Evolutionary conservation across 2,888 invertebrate species (phyloP).

Genomic region (Drepanosiphum platanoidis): DNA sequence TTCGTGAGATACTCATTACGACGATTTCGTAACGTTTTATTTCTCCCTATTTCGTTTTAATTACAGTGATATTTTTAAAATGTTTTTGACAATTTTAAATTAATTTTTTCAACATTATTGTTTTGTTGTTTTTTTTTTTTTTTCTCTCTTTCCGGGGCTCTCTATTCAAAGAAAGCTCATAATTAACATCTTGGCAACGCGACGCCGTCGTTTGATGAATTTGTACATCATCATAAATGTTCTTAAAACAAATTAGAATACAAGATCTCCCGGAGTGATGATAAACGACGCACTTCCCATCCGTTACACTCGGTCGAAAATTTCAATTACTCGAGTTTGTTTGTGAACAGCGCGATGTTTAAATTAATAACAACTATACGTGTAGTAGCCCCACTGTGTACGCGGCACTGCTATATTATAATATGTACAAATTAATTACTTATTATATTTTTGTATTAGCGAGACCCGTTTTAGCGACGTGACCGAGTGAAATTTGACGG

Average conservation of each 20-base stretch:
- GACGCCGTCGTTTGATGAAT: slow-evolving; percentile 12
- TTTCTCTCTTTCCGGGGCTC: neutral
- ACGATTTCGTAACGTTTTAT: neutral
- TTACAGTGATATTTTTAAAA: neutral
- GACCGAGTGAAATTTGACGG: slow-evolving; percentile 10
- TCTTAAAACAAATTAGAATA: slow-evolving; percentile 18
- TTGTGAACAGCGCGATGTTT: slow-evolving; percentile 15
- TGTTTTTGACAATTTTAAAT: neutral
- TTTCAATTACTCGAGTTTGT: slow-evolving; percentile 43
- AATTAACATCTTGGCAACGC: slow-evolving; percentile 34
- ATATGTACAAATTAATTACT: slow-evolving; percentile 28
- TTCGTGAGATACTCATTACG: neutral
- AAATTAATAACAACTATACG: too few relatives aligned
- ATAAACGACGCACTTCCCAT: slow-evolving; percentile 33
- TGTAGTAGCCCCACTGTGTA: too few relatives aligned
- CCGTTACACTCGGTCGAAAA: slow-evolving; percentile 29
- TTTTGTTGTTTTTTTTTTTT: neutral
- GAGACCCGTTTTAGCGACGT: slow-evolving; percentile 3
- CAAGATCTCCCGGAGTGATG: slow-evolving; percentile 24
- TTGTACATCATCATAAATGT: slow-evolving; percentile 23
- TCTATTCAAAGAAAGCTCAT: neutral
- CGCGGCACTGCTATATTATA: neutral
- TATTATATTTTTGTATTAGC: slow-evolving; percentile 21
- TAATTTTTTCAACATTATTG: neutral
- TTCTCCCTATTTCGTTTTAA: neutral